Conservation (phyloP, 2,888 invertebrate species). For the Acleris laterana region DNA sequence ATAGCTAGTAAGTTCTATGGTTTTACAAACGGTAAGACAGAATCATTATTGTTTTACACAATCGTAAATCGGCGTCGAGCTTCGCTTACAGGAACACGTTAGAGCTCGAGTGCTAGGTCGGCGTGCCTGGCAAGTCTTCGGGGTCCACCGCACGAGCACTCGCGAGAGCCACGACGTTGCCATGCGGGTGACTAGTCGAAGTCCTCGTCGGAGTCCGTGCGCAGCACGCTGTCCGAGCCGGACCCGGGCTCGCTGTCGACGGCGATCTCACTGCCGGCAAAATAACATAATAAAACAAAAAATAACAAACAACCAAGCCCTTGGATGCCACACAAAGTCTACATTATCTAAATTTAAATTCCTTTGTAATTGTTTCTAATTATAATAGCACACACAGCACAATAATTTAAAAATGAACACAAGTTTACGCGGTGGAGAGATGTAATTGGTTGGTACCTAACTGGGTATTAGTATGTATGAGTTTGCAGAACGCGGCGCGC, state of each 20-base stretch:
- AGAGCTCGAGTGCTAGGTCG: neutral
- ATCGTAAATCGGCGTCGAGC: neutral
- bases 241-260: slow-evolving; percentile 78
- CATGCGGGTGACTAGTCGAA: slow-evolving; percentile 58
- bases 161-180: neutral
- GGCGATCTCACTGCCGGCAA: slow-evolving; percentile 63
- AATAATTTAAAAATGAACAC: slow-evolving; percentile 34
- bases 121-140: neutral
- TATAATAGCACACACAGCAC: slow-evolving; percentile 22
- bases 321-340: neutral
- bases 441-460: slow-evolving; percentile 30
- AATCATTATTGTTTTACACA: neutral
- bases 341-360: slow-evolving; percentile 8
- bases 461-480: slow-evolving; percentile 35
- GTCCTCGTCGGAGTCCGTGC: slow-evolving; percentile 81
- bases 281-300: slow-evolving; percentile 9
- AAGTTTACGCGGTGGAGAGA: slow-evolving; percentile 16
- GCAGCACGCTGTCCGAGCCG: slow-evolving; percentile 78
- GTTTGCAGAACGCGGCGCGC: slow-evolving; percentile 30
- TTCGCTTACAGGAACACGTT: neutral
- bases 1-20: neutral
- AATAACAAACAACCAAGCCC: neutral
- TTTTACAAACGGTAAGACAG: neutral
- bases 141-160: neutral
- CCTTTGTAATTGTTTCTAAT: slow-evolving; percentile 17